These are phyloP conservation scores for Xestoiulus laeticollis DNA, from an alignment of 2,888 invertebrate species.

Conservation along the genomic window DNA sequence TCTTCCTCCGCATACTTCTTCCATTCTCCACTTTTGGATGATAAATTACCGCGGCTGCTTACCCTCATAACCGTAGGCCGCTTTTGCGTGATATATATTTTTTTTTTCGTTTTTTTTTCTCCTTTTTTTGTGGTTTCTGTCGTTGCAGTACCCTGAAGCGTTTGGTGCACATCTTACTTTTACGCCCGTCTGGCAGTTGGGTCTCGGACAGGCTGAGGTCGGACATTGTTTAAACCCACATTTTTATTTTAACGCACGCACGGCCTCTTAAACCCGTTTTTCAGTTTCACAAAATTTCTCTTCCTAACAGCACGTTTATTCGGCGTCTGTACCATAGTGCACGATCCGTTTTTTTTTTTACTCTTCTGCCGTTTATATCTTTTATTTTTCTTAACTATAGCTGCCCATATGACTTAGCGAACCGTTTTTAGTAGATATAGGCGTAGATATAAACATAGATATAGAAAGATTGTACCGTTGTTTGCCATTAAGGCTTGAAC, in stretches of 20 bases:
- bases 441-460: too few relatives aligned
- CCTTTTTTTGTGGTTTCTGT: slow-evolving; percentile 60
- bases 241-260: slow-evolving; percentile 5
- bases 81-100: not conserved
- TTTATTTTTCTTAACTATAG: not conserved
- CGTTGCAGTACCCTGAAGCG: slow-evolving; percentile 70
- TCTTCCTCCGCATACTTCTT: not conserved
- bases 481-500: too few relatives aligned
- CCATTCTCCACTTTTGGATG: not conserved
- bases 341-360: not conserved
- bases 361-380: not conserved
- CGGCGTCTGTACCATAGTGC: not conserved
- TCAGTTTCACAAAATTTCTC: not conserved
- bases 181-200: slow-evolving; percentile 71
- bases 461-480: too few relatives aligned
- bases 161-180: slow-evolving; percentile 73
- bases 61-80: not conserved
- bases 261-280: not conserved
- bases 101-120: slow-evolving; percentile 61
- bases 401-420: too few relatives aligned
- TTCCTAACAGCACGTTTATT: not conserved
- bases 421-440: too few relatives aligned
- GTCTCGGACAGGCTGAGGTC: slow-evolving; percentile 70
- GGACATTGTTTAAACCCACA: slow-evolving; percentile 47
- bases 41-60: too few relatives aligned